Conservation (phyloP, 2,888 invertebrate species). For the Netelia melanura region DNA sequence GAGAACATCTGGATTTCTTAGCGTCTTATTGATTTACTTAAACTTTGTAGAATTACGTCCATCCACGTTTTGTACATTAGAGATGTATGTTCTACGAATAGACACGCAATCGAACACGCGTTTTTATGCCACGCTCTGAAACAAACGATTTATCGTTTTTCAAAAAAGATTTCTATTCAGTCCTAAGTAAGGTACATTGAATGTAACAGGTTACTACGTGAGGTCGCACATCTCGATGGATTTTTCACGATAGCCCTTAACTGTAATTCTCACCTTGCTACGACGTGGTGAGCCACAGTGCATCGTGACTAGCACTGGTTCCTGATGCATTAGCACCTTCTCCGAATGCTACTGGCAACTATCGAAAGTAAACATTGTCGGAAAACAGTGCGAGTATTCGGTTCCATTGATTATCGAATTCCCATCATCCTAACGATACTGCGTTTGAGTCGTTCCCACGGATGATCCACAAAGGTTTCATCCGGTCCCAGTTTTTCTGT, state of each 20-base stretch:
- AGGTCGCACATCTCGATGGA: slow-evolving; percentile 71
- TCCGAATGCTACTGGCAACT: slow-evolving; percentile 46
- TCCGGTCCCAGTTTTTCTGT: not conserved
- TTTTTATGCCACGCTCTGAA: not conserved
- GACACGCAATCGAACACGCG: not conserved
- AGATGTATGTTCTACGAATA: slow-evolving; percentile 46
- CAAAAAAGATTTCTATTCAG: not conserved
- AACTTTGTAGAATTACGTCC: slow-evolving; percentile 16
- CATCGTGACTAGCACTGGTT: slow-evolving; percentile 61
- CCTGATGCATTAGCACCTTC: slow-evolving; percentile 77
- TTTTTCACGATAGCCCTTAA: slow-evolving; percentile 70
- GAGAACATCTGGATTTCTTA: too few species aligned
- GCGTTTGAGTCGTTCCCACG: not conserved
- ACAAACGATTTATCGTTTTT: slow-evolving; percentile 71
- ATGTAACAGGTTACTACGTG: slow-evolving; percentile 51
- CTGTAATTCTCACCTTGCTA: slow-evolving; percentile 78
- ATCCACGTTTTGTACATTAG: slow-evolving; percentile 40
- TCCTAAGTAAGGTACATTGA: slow-evolving; percentile 29
- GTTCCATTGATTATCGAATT: slow-evolving; percentile 55
- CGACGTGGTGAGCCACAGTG: slow-evolving; percentile 21
- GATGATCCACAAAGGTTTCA: not conserved
- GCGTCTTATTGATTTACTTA: not conserved
- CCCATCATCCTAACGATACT: not conserved
- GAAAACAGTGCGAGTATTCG: slow-evolving; percentile 51
- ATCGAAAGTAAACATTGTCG: slow-evolving; percentile 78